Conservation (phyloP, 1,140 invertebrate genomes). For the Eumeta japonica region DNA sequence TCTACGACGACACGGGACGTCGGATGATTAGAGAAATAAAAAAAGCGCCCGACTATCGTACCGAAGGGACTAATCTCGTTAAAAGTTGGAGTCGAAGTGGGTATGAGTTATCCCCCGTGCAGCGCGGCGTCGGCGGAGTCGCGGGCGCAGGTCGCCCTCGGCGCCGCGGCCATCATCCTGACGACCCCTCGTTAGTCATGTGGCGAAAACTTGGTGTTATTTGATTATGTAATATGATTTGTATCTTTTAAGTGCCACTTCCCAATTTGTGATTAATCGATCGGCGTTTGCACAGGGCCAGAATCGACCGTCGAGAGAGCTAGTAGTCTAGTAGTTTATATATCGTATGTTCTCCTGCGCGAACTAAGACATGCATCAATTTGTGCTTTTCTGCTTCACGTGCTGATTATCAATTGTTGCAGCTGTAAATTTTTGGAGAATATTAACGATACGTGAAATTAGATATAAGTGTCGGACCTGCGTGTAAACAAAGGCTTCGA, state of each 20-base stretch:
- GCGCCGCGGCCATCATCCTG: conserved; percentile 4
- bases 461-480: too few relatives aligned
- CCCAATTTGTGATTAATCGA: too few relatives aligned
- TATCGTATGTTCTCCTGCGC: background rate
- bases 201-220: conserved; percentile 7
- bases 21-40: too few relatives aligned
- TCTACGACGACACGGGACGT: too few relatives aligned
- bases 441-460: too few relatives aligned
- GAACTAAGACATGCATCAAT: background rate
- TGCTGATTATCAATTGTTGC: too few relatives aligned
- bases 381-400: background rate
- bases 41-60: background rate
- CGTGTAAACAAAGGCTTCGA: too few relatives aligned
- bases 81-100: background rate
- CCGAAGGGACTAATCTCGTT: background rate
- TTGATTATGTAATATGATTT: conserved; percentile 8
- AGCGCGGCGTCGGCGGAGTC: background rate
- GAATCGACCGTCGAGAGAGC: too few relatives aligned
- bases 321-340: too few relatives aligned
- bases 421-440: too few relatives aligned
- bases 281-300: too few relatives aligned
- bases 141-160: background rate
- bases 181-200: conserved; percentile 8
- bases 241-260: too few relatives aligned
- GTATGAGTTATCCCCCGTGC: background rate